Percentiles rank a stretch among this genome's conserved stretches.
Conservation (phyloP, 2,113 vertebrate genomes). For the Trematocara unimaculatum region DNA sequence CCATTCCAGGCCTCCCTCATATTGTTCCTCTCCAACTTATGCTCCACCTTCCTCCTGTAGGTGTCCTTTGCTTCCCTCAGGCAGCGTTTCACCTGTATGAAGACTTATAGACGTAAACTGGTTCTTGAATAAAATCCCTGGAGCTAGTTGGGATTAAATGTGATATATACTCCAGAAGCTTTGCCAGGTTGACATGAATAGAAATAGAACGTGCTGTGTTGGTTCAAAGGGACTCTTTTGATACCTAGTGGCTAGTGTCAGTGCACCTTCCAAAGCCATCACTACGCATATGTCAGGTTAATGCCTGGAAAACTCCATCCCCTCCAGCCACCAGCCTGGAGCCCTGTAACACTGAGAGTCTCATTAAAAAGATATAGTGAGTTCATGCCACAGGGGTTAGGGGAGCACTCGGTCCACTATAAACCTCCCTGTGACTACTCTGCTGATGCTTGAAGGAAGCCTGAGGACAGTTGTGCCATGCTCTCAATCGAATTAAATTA, state of each 20-base stretch:
- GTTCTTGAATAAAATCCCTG: constrained; percentile 6
- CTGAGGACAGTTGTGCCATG: constrained; percentile 6
- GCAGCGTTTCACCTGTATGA: neutral
- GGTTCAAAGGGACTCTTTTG: constrained; percentile 13
- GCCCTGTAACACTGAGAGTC: constrained; percentile 25
- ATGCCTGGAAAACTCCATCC: constrained; percentile 16
- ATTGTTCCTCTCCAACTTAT: too few relatives aligned
- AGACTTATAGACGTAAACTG: constrained; percentile 3
- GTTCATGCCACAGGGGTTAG: constrained; percentile 31
- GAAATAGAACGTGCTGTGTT: neutral
- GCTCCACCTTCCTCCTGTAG: too few relatives aligned
- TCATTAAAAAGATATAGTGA: constrained; percentile 56
- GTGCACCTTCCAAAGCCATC: constrained; percentile 2
- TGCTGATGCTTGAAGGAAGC: constrained; percentile 19
- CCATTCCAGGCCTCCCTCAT: too few relatives aligned
- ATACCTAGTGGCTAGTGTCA: constrained; percentile 4
- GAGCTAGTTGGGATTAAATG: constrained; percentile 2
- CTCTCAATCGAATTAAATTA: neutral
- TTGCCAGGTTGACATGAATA: constrained; percentile 4
- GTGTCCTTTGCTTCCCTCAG: too few relatives aligned
- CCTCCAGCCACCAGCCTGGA: constrained; percentile 33
- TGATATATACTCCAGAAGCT: neutral
- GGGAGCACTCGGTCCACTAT: constrained; percentile 30
- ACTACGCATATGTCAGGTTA: neutral
- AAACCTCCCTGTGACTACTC: constrained; percentile 23